A percentile compares a stretch with the other conserved stretches of the same genome.
Evolutionary conservation across 2,888 invertebrate species (phyloP).

Genomic region (Myopa tessellatipennis): DNA sequence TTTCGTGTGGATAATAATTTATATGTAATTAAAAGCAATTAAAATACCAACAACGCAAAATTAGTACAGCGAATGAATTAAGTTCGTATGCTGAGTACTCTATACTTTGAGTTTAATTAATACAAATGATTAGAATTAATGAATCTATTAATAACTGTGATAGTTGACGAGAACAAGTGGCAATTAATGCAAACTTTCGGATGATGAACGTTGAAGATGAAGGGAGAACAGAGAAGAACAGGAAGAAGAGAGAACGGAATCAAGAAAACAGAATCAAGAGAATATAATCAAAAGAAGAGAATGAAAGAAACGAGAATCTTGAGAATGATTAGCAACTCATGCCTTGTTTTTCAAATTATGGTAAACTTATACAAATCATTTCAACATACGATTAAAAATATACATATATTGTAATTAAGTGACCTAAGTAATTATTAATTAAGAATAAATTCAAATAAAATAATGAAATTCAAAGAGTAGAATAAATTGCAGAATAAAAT

Average conservation of each 20-base stretch:
- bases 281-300: no score
- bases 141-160: background rate
- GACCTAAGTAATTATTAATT: no score
- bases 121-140: constrained; percentile 8
- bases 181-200: background rate
- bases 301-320: no score
- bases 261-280: background rate
- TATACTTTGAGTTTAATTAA: constrained; percentile 17
- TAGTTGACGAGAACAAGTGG: background rate
- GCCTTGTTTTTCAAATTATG: no score
- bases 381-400: no score
- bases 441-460: no score
- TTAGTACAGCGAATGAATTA: constrained; percentile 26
- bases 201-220: background rate
- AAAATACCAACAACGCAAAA: constrained; percentile 29
- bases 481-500: no score
- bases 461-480: no score
- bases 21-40: constrained; percentile 36
- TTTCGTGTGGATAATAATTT: constrained; percentile 26
- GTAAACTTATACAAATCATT: no score
- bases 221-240: background rate
- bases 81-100: background rate
- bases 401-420: no score
- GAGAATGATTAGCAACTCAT: no score
- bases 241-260: background rate